Conservation (phyloP, 1,140 invertebrate genomes). For the Bombus superbus region DNA sequence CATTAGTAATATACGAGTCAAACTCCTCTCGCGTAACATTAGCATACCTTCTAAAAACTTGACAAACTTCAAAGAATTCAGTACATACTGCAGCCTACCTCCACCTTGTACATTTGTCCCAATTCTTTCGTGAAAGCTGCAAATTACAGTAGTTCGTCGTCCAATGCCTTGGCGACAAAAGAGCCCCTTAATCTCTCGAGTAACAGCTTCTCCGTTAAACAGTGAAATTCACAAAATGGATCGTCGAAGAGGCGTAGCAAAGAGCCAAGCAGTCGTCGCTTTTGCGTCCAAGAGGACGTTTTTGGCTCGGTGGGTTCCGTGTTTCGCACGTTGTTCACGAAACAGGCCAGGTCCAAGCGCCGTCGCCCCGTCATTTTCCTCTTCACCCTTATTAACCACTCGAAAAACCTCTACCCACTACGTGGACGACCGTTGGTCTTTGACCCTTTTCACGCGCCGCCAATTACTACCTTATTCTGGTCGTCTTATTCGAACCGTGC, state of each 20-base stretch:
- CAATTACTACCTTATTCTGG: conserved; percentile 27
- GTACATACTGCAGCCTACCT: neutral
- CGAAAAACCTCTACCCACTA: neutral
- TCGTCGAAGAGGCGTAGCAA: conserved; percentile 5
- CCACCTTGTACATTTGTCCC: neutral
- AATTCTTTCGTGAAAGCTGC: neutral
- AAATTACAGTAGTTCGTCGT: neutral
- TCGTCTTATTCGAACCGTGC: conserved; percentile 25
- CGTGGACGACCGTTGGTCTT: conserved; percentile 14
- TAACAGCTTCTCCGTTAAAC: neutral
- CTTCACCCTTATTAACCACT: conserved; percentile 57
- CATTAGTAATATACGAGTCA: neutral
- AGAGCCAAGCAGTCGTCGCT: neutral
- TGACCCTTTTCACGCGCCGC: conserved; percentile 38
- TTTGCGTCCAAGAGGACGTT: neutral
- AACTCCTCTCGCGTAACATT: neutral
- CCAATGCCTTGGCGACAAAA: neutral
- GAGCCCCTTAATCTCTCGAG: neutral
- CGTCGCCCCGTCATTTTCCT: conserved; percentile 36
- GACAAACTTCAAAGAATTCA: neutral
- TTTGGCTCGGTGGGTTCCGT: neutral
- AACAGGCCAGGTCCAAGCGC: neutral
- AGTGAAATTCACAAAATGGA: neutral
- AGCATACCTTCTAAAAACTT: neutral
- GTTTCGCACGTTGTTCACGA: conserved; percentile 16